Evolutionary conservation across 1,140 invertebrate species (phyloP).

Genomic region (Sinonovacula constricta): DNA sequence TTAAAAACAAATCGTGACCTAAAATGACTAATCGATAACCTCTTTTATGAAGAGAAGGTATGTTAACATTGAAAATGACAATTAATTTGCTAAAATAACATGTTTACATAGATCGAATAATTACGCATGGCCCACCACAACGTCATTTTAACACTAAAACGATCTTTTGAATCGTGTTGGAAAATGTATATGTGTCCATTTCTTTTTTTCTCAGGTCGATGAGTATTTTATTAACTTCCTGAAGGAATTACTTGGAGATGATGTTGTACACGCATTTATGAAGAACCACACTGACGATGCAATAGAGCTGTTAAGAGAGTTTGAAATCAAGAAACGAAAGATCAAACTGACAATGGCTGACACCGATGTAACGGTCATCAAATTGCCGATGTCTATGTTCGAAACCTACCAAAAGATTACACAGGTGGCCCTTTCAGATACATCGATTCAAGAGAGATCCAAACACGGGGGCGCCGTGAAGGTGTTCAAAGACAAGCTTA

Average conservation of each 20-base stretch:
- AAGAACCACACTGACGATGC: conserved; percentile 29
- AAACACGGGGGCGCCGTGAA: conserved; percentile 27
- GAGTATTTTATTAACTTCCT: conserved; percentile 35
- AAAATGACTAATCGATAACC: too few relatives aligned
- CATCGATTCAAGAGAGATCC: background rate
- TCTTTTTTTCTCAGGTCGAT: conserved; percentile 42
- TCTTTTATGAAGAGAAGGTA: too few relatives aligned
- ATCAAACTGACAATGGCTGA: conserved; percentile 29
- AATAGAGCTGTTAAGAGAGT: conserved; percentile 43
- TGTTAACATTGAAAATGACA: too few relatives aligned
- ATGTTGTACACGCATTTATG: conserved; percentile 20
- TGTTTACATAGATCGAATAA: too few relatives aligned
- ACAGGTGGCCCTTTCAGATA: background rate
- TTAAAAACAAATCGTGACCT: too few relatives aligned
- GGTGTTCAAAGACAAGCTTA: conserved; percentile 31
- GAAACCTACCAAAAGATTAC: conserved; percentile 16
- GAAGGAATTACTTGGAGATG: conserved; percentile 18
- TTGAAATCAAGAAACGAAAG: conserved; percentile 43
- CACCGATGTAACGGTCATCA: conserved; percentile 4
- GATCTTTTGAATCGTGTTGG: too few relatives aligned
- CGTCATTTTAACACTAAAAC: too few relatives aligned
- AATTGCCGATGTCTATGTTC: conserved; percentile 36
- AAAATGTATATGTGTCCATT: too few relatives aligned
- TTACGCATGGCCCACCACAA: too few relatives aligned
- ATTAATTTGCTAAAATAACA: too few relatives aligned